These are phyloP conservation scores for Amphiura filiformis DNA, from an alignment of 35 echinoderm and acorn worm genomes.

Conservation along the genomic window DNA sequence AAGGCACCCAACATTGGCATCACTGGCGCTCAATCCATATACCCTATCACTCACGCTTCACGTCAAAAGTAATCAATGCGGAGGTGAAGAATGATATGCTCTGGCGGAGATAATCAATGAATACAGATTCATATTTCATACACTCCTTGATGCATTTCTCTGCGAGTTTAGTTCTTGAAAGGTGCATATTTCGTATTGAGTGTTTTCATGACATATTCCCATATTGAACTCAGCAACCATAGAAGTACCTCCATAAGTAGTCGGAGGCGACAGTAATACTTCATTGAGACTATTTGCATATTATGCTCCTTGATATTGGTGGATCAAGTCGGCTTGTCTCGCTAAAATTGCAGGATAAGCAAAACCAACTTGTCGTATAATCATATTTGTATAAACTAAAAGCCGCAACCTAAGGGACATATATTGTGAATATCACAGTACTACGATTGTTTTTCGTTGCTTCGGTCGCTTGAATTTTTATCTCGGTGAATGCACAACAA, in stretches of 20 bases:
- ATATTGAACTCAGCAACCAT: background rate
- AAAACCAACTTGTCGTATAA: background rate
- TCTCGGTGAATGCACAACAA: background rate
- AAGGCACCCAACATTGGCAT: background rate
- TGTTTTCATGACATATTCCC: background rate
- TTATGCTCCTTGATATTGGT: background rate
- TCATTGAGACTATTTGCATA: background rate
- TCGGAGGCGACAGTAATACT: background rate
- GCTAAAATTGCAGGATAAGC: background rate
- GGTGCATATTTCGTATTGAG: background rate
- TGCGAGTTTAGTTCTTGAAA: background rate
- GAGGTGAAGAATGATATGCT: background rate
- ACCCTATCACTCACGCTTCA: background rate
- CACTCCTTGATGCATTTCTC: background rate
- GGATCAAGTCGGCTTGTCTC: background rate
- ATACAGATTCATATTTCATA: background rate
- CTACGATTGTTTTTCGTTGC: background rate
- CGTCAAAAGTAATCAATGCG: background rate
- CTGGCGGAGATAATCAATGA: constrained; percentile 2
- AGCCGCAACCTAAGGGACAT: background rate
- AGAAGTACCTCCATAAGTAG: background rate
- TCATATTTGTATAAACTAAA: constrained; percentile 9
- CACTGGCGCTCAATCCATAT: background rate
- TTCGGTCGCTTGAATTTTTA: background rate
- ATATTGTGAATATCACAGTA: background rate